Evolutionary conservation across 92 coral and sea anemone genomes (phyloP), one percentile per base, ranked within the genome.

Genomic region (Porites lobata): DNA sequence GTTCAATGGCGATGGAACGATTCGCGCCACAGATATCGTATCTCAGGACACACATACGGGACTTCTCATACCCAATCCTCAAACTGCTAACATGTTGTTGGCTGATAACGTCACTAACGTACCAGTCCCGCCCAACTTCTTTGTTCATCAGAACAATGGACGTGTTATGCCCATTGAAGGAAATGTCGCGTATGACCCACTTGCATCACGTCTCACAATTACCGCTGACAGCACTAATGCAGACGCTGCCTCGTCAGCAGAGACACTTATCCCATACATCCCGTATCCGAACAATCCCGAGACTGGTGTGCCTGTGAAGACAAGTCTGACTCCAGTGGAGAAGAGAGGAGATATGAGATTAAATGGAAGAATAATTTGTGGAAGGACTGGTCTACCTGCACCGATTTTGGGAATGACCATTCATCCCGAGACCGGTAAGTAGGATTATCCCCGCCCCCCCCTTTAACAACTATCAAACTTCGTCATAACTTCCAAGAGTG

Each of bases 151-250:
- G 11, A 90, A 82, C 58, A 96, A 94, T n/a, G 99, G 90, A 43
- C 86, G 91, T 10, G 96, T 96, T 21, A 94, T 97, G 99, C 99
- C 99, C 2, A 94, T 97, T 56, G 98, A 97, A 94, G 99, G 99
- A 21, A 97, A 97, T 75, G 96, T 97, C 26, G 94, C 95, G 10
- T 97, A 93, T 65, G 99, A 97, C 65, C 98, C 99, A 13, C 93
- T 97, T n/a, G 91, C 98, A 50, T 93, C 99, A 43, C 96, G 98
- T 21, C 93, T 97, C 83, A 66, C 96, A 68, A 83, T 97, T 81
- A 97, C 99, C 50, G 98, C 95, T 52, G 99, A 95, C 82, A 83
- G 93, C 86, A 90, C 94, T 47, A 92, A 94, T 61, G 99, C 98
- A 32, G 99, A 97, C 69, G 92, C 98, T 8, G 99, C 96, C 1